phyloP scores from a whole-genome alignment of 2,797 vertebrate genomes.

The Tangara arthus region DNA sequence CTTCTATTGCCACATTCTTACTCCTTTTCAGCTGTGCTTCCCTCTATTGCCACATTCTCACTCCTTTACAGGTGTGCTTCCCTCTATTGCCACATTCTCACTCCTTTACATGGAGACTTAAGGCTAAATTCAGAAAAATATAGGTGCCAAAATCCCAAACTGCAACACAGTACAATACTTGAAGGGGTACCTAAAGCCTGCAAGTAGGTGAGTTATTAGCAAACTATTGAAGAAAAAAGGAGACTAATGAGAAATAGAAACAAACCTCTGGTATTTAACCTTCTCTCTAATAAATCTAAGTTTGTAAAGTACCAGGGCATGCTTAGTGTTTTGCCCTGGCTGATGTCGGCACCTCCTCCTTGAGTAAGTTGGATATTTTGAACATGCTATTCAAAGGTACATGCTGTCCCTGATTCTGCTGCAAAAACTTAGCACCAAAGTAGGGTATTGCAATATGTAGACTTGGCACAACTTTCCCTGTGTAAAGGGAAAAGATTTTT shows the following conservation, averaged over 20 bases:
- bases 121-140: neutral
- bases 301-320: neutral
- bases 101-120: neutral
- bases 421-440: neutral
- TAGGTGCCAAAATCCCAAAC: neutral
- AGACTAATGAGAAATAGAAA: neutral
- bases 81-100: neutral
- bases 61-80: neutral
- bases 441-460: neutral
- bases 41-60: neutral
- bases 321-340: neutral
- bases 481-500: neutral
- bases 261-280: neutral
- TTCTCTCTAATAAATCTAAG: neutral
- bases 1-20: neutral
- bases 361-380: neutral
- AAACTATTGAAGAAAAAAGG: neutral
- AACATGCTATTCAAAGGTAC: neutral
- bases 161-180: neutral
- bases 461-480: neutral
- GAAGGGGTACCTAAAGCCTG: neutral
- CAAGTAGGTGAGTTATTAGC: neutral
- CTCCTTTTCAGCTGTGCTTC: neutral
- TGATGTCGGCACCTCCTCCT: accelerated
- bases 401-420: neutral